Evolutionary conservation across 2,113 vertebrate species (phyloP), one percentile per base, ranked within the genome.

Genomic region (Limanda limanda): DNA sequence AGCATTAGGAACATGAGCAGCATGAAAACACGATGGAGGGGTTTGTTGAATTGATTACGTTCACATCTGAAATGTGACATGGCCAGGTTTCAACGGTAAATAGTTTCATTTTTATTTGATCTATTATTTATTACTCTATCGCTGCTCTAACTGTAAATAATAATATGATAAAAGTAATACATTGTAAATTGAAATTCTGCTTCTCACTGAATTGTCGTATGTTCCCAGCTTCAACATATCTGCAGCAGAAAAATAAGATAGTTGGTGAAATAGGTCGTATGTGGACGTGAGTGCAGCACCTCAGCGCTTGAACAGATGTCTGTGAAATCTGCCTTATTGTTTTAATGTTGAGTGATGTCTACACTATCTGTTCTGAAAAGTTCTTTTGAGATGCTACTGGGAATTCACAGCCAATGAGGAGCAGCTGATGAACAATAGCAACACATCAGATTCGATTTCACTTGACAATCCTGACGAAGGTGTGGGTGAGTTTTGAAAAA

Each of bases 371-470:
- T 83, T 76, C 25, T 76, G 73, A 72, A 35, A 75, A 42, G 72
- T 23, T 76, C 15, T 56, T 73, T 54, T 83, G 45, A 67, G 48
- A 73, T 42, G 47, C 25, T 60, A 42, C 13, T 4, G 47, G 62
- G 37, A 15, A 70, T 47, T 55, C 31, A 17, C 45, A 71, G 65
- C 55, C 67, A 27, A n/a, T 20, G 61, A 68, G 40, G 58, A 68
- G 40, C 55, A 52, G 15, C 31, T 55, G 4, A 57, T 47, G 42
- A 23, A 55, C 68, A 62, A 42, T 18, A 76, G 17, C 61, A 35
- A 67, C 75, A 70, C 35, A 13, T 81, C 58, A 68, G 3, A 63
- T 37, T 74, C 18, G 58, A 88, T 71, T 51, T 86, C 72, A 76
- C 52, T 55, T n/a, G 27, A 78, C 73, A 86, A 71, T 54, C 20